Evolutionary conservation across 2,113 vertebrate species (phyloP).

Genomic region (Heloderma charlesbogerti): DNA sequence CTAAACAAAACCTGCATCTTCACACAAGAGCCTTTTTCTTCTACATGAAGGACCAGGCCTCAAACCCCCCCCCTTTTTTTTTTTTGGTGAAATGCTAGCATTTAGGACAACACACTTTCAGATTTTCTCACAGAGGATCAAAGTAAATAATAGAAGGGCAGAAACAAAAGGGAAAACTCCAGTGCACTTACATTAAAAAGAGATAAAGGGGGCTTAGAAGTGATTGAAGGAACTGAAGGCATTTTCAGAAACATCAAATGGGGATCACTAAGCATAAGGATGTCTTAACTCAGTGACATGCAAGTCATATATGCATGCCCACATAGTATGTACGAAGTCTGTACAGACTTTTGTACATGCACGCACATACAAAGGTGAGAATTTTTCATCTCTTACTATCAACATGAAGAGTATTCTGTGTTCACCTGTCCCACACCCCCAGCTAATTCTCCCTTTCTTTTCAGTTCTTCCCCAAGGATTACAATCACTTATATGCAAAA

Average conservation of each 20-base stretch:
- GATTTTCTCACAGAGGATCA: conserved; percentile 87
- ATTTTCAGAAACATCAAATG: conserved; percentile 79
- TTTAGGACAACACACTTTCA: conserved; percentile 87
- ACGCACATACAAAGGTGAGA: conserved; percentile 24
- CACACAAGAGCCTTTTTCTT: conserved; percentile 86
- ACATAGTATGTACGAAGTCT: background rate
- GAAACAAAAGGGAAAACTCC: conserved; percentile 83
- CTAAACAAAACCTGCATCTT: conserved; percentile 85
- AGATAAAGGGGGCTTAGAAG: conserved; percentile 83
- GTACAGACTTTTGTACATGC: background rate
- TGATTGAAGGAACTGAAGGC: conserved; percentile 81
- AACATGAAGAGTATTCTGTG: conserved; percentile 5
- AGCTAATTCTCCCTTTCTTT: conserved; percentile 36
- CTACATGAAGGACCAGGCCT: conserved; percentile 81
- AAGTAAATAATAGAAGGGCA: conserved; percentile 86
- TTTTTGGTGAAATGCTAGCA: conserved; percentile 84
- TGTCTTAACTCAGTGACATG: conserved; percentile 50
- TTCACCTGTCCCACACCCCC: background rate
- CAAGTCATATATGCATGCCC: background rate
- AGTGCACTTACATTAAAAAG: conserved; percentile 81
- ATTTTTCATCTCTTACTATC: conserved; percentile 38
- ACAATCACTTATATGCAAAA: conserved; percentile 50
- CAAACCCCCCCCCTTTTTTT: conserved; percentile 65
- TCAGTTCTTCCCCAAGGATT: conserved; percentile 49
- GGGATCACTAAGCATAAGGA: conserved; percentile 72